phyloP scores from a whole-genome alignment of 2,888 invertebrate genomes.

The Mesochorus sp. region DNA sequence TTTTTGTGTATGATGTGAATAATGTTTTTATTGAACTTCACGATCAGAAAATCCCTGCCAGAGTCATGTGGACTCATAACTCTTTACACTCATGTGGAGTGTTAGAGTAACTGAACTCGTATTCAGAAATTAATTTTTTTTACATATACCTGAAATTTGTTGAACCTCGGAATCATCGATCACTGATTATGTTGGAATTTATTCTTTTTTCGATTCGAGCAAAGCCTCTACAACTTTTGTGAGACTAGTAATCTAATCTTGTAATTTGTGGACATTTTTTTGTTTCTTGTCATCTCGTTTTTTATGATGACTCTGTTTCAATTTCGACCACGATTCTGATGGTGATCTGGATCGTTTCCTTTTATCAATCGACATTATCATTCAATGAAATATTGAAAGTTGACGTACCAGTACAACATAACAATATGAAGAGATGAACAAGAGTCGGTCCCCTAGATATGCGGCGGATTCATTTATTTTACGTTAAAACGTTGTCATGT shows the following conservation, averaged over 20 bases:
- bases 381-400: neutral
- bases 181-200: neutral
- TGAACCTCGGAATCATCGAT: neutral
- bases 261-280: neutral
- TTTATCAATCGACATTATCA: neutral
- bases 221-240: neutral
- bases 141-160: neutral
- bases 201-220: neutral
- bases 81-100: conserved; percentile 9
- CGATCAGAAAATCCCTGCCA: conserved; percentile 26
- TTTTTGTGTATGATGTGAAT: conserved; percentile 23
- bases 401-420: neutral
- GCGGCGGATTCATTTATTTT: neutral
- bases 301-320: neutral
- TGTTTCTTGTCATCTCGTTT: neutral
- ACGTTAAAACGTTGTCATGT: neutral
- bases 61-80: conserved; percentile 29
- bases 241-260: neutral
- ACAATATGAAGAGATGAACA: neutral
- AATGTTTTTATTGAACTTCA: conserved; percentile 34
- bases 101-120: neutral
- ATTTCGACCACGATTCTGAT: neutral
- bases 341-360: conserved; percentile 1
- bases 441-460: neutral
- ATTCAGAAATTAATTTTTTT: no score